Evolutionary conservation across 2,888 invertebrate genomes (phyloP), one percentile per base, ranked within the genome.

Genomic region (Dasysyrphus tricinctus): DNA sequence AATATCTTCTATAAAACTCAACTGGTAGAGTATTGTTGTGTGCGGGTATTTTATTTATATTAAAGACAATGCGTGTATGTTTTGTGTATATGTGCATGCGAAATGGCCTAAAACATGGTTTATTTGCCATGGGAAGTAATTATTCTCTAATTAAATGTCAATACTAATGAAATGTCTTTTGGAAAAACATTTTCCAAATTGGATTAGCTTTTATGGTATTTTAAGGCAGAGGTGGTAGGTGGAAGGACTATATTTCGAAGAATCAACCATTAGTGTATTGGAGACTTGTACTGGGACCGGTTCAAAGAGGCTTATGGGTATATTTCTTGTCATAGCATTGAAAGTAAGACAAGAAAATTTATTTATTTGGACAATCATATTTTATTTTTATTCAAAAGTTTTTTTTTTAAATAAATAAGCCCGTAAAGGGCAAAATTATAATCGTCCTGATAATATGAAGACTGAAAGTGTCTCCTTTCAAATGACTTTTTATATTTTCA

Each of bases 101-200:
- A 34, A 67, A 49, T 34, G 14, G 14, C 34, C 49, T 14, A 19
- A 32, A 49, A 42, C 34, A 29, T 34, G 47, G 24, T 67, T 67
- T 49, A 44, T 47, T 47, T 47, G 65, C n/a, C 44, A 6, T 32
- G 65, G 65, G 65, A 47, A 32, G 32, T 67, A 67, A 49, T 67
- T 67, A 67, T 19, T 47, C 47, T 29, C 65, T 67, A 67, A 67
- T 67, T 67, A 49, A 67, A 67, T 67, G 65, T 67, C 65, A 47
- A 67, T 65, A 47, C 47, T 19, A 49, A 49, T 49, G 39, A 47
- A 67, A 67, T 67, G 47, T 47, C 34, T 49, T 49, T 49, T 16
- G 6, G 49, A 24, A 39, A 59, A 59, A 49, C 32, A 47, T 32
- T 34, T n/a, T 32, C 14, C 12, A 49, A 44, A 65, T 65, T 47